These are phyloP conservation scores for Actinostola sp. DNA, from an alignment of 92 coral and sea anemone species.

Conservation along the genomic window DNA sequence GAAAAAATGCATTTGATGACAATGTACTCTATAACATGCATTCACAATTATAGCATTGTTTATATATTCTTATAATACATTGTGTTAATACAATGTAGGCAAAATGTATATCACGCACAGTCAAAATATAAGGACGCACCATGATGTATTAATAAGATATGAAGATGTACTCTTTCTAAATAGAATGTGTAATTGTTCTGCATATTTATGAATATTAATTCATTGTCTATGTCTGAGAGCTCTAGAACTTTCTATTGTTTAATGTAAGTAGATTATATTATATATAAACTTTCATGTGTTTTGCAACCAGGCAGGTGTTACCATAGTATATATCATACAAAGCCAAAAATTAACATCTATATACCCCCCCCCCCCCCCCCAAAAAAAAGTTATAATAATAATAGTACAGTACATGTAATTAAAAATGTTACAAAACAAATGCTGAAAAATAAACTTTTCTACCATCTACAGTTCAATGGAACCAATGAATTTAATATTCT, in stretches of 20 bases:
- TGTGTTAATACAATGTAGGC: too few species aligned
- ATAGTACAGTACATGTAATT: too few species aligned
- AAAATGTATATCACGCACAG: background rate
- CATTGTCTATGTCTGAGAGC: conserved; percentile 3
- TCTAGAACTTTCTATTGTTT: conserved; percentile 33
- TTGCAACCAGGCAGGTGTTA: background rate
- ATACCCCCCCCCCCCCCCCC: too few species aligned
- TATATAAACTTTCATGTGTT: background rate
- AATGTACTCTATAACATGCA: background rate
- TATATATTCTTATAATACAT: background rate
- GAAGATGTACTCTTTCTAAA: conserved; percentile 13
- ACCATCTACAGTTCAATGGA: too few species aligned
- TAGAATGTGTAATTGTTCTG: background rate
- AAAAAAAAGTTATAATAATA: too few species aligned
- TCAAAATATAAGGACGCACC: conserved; percentile 8
- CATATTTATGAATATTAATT: conserved; percentile 23
- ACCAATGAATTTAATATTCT: too few species aligned
- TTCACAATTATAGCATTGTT: background rate
- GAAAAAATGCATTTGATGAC: too few species aligned
- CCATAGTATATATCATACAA: background rate
- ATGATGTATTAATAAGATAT: conserved; percentile 38
- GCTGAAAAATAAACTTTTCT: too few species aligned
- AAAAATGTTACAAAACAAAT: too few species aligned
- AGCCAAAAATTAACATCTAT: too few species aligned
- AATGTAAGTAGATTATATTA: background rate